Evolutionary conservation across 2,113 vertebrate species (phyloP), one percentile per base, ranked within the genome.

Genomic region (Sialia sialis): DNA sequence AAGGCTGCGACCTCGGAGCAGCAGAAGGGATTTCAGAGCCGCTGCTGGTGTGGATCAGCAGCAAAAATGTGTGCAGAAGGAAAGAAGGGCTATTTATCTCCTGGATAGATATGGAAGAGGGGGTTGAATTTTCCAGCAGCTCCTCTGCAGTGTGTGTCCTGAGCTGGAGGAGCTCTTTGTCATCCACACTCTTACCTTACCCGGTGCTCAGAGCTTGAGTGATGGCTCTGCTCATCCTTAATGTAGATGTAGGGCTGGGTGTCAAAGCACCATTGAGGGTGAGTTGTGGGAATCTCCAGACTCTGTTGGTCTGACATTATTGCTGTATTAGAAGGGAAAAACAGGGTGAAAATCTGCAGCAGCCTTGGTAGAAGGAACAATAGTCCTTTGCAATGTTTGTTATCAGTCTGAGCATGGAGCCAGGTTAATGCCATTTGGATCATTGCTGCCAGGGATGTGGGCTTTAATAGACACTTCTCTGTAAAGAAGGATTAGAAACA

Each of bases 161-260:
- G 43, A 93, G 70, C 84, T 76, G 63, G 58, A 95, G 70, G 27
- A 91, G 78, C 59, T 93, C 63, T 78, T 91, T 95, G 49, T 85
- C 84, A 89, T 79, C 89, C 84, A 25, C 9, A 2, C 32, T 3
- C 19, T 85, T 43, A 41, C 36, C 84, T 84, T 59, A 30, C 52
- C 79, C 7, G 2, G 38, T 4, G 3, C 58, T 87, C 17, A 1
- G 64, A 8, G 2, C 32, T 13, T 80, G 87, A 94, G 54, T 16
- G 78, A 94, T 90, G 67, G 32, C 89, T 69, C 34, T 63, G 91
- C 89, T 93, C 93, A 30, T 85, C 93, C 80, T 77, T 86, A 70
- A 63, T 44, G 74, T 27, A 62, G 77, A 76, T 54, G 23, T 62
- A 69, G 55, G 51, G 55, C 67, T 77, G 70, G 25, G 23, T 91